Conservation (phyloP, 2,113 vertebrate genomes). For the mouse (Mus musculus) region DNA sequence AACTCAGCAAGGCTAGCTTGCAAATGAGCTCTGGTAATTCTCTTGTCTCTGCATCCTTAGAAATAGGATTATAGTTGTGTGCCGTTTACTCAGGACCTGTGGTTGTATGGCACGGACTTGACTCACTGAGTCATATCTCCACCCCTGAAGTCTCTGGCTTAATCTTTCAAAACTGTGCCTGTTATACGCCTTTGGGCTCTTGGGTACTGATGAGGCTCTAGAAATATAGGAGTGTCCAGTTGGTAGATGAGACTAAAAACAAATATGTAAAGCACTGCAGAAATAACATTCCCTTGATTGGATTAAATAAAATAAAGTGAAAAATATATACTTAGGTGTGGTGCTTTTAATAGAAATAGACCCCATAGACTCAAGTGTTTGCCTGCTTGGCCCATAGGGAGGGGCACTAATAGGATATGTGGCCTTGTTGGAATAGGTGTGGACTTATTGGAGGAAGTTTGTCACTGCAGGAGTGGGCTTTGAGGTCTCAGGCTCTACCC, state of each 20-base stretch:
- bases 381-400: not conserved
- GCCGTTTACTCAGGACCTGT: not conserved
- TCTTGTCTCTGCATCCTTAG: not conserved
- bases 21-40: not conserved
- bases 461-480: not conserved
- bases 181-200: not conserved
- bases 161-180: not conserved
- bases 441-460: not conserved
- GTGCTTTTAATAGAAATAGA: not conserved
- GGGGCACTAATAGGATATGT: not conserved
- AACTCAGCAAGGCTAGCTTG: not conserved
- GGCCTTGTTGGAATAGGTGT: not conserved
- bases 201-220: not conserved
- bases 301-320: not conserved
- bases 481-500: not conserved
- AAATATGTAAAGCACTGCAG: not conserved
- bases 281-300: not conserved
- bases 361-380: not conserved
- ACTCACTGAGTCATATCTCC: not conserved
- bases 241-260: not conserved
- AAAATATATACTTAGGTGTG: not conserved
- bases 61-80: not conserved
- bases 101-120: not conserved
- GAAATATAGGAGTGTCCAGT: not conserved
- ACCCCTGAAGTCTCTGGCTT: not conserved